Evolutionary conservation across 2,888 invertebrate species (phyloP), one percentile per base, ranked within the genome.

Genomic region (Ischnus inquisitorius): DNA sequence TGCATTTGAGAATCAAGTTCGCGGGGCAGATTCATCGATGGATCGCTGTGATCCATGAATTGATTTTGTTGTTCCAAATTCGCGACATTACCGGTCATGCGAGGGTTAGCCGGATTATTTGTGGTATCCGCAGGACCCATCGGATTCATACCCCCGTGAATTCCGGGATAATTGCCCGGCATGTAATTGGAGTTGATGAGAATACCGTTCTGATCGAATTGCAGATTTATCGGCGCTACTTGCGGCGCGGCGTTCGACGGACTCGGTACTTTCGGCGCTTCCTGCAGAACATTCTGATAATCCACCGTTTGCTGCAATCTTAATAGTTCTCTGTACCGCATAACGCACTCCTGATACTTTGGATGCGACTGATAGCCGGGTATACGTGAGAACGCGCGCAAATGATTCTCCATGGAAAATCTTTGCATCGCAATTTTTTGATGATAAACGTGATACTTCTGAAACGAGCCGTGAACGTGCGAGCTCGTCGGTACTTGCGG

Each of bases 181-280:
- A 91, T 83, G 48, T 90, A 91, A 65, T 85, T 92, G 0, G 93
- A 90, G 79, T 93, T 93, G 5, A 93, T 92, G n/a, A 93, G 67
- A 34, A 92, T 87, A 0, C 93, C 93, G 65, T 93, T 93, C 14
- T 93, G 93, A 87, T 93, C 93, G 19, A 93, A 93, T 75, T 93
- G 93, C 3, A 93, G 84, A 86, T 93, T 93, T 25, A 93, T 93
- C 5, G 93, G 91, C 1, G 91, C 89, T 19, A 92, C 87, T 1
- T 86, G 64, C 4, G 86, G 77, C 1, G 77, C 60, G n/a, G 79
- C 28, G 5, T 39, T 41, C n/a, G 79, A 22, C 0, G 88, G 83
- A 39, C 88, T 85, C 14, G 86, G 77, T 4, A 88, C 75, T 71
- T 89, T 88, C 34, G 89, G 85, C 12, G 88, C 79, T 64, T 91